phyloP scores from a whole-genome alignment of 2,797 vertebrate species.

The Coregonus sp. region DNA sequence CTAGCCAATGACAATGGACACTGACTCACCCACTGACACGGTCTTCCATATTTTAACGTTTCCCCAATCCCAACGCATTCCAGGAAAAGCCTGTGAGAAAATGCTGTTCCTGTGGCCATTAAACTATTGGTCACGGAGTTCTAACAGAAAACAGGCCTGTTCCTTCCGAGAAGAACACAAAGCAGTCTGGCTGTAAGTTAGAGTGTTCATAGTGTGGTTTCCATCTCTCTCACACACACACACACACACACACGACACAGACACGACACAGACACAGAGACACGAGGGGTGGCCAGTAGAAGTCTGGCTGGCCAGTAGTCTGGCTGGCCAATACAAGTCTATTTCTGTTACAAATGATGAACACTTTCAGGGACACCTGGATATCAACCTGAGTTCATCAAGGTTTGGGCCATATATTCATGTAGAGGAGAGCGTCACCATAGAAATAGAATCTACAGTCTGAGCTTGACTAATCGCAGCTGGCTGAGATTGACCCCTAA shows the following conservation, averaged over 20 bases:
- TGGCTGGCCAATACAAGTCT: background rate
- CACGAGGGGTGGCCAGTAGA: background rate
- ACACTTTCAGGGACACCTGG: background rate
- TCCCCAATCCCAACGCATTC: slow-evolving; percentile 43
- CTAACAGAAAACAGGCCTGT: slow-evolving; percentile 54
- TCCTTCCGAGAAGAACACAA: slow-evolving; percentile 26
- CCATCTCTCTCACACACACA: background rate
- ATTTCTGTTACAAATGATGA: no score
- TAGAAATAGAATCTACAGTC: no score
- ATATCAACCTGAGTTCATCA: background rate
- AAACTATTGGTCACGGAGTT: slow-evolving; percentile 49
- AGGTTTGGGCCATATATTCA: no score
- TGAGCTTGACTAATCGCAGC: no score
- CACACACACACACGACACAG: no score
- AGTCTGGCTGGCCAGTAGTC: background rate
- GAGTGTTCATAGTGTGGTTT: slow-evolving; percentile 6
- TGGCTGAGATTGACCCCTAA: no score
- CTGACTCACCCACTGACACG: slow-evolving; percentile 53
- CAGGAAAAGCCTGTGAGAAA: slow-evolving; percentile 47
- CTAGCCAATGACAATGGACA: slow-evolving; percentile 44
- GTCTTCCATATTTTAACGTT: slow-evolving; percentile 48
- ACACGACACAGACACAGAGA: background rate
- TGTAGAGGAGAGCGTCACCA: no score
- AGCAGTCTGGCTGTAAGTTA: slow-evolving; percentile 23
- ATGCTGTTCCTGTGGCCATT: slow-evolving; percentile 34